Percentiles rank a stretch among this genome's conserved stretches.
Evolutionary conservation across 2,888 invertebrate species (phyloP).

Genomic region (Eudasyphora cyanicolor): DNA sequence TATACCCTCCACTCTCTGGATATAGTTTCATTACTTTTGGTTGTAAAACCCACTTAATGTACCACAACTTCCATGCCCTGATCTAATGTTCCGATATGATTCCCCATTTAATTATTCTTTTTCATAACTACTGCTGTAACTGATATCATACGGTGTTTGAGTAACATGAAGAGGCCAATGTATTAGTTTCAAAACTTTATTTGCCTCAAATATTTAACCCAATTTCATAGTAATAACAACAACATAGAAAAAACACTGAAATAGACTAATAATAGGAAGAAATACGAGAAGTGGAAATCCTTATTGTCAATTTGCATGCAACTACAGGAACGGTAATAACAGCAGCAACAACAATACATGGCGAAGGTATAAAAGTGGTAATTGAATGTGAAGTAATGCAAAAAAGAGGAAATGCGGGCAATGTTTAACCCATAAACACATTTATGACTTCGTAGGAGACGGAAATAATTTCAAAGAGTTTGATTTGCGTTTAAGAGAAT

Average conservation of each 20-base stretch:
- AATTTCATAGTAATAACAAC: slow-evolving; percentile 27
- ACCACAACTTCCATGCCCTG: neutral
- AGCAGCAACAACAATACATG: neutral
- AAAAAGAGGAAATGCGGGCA: neutral
- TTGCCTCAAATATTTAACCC: slow-evolving; percentile 55
- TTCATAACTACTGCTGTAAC: no score
- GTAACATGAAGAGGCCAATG: neutral
- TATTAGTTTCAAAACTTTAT: neutral
- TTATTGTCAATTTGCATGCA: slow-evolving; percentile 51
- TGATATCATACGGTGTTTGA: neutral
- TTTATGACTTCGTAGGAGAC: neutral
- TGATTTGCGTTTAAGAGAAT: no score
- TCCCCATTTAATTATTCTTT: slow-evolving; percentile 3
- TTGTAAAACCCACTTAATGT: neutral
- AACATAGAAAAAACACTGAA: neutral
- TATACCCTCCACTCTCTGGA: neutral
- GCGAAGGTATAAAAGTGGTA: neutral
- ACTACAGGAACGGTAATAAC: slow-evolving; percentile 9
- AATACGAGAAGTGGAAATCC: slow-evolving; percentile 7
- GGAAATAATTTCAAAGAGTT: no score
- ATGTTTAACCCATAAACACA: neutral
- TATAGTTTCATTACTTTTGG: neutral
- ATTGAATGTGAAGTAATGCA: neutral
- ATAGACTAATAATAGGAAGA: slow-evolving; percentile 5
- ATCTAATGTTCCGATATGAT: neutral